Conservation (phyloP, 2,797 vertebrate genomes). For the Morus bassanus region DNA sequence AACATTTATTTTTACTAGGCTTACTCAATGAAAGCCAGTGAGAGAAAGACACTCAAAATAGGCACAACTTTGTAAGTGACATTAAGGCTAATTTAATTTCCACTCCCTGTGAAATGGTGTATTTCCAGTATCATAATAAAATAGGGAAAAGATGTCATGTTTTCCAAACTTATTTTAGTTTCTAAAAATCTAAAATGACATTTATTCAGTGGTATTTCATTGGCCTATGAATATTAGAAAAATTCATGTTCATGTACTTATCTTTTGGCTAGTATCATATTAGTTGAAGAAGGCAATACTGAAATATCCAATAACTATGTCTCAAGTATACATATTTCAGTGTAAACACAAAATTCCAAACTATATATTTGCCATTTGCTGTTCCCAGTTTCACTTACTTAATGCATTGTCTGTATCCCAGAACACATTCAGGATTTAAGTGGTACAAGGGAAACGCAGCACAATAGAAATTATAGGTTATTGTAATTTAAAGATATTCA, state of each 20-base stretch:
- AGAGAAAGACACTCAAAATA: background rate
- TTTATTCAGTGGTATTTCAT: background rate
- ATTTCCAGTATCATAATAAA: background rate
- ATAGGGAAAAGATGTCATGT: background rate
- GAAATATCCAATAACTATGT: background rate
- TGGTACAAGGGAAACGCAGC: background rate
- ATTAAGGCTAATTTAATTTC: conserved; percentile 19
- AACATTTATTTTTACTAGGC: background rate
- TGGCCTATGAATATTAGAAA: background rate
- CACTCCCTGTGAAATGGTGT: background rate
- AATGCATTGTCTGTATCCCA: background rate
- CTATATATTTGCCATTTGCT: background rate
- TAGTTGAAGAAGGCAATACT: background rate
- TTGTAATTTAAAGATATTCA: background rate
- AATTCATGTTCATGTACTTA: rapidly evolving
- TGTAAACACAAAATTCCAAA: background rate
- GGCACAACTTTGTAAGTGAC: background rate
- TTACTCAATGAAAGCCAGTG: background rate
- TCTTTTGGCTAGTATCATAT: background rate
- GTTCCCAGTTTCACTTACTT: background rate
- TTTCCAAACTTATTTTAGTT: background rate
- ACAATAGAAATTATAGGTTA: background rate
- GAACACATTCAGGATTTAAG: conserved; percentile 32
- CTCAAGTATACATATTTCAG: background rate
- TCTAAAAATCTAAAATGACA: background rate